Evolutionary conservation across 2,797 vertebrate species (phyloP), one percentile per base, ranked within the genome.

Genomic region (Ptychadena robeensis): DNA sequence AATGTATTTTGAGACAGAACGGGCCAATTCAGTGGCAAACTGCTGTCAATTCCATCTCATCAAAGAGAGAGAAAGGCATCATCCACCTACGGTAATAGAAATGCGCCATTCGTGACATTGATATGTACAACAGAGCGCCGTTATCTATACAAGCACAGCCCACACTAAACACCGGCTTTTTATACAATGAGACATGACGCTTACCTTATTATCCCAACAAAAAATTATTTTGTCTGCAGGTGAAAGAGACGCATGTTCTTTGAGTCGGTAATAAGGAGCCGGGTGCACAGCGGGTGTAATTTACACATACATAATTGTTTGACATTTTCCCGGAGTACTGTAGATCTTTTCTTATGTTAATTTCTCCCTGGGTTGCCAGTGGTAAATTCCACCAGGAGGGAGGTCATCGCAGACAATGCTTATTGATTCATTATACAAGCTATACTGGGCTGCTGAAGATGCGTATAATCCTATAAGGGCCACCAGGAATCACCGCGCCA

Each of bases 171-270:
- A 57, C 15, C 31, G 25, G n/a, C 28, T 65, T 70, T 53, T 35
- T 48, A 31, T 32, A 65, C 44, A n/a, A 37, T 34, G 32, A 71
- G 65, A 37, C 66, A 53, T 65, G 53, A 75, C 72, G 75, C 31
- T 80, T 85, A 76, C 72, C 57, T 85, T 78, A 81, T 85, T 85
- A 81, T 81, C 72, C 78, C 57, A 65, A 76, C 72, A 76, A 80
- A 80, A 85, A 78, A 80, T 75, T 34, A 80, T 85, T 85, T 80
- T 81, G 73, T 81, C 69, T 74, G 66, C 79, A 85, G 83, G 83
- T 81, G 66, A 81, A 76, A 73, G 65, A 81, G 66, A 80, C 63
- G 32, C 31, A 38, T 72, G 28, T 75, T 81, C 66, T 81, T 85
- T 85, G 78, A 85, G 63, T 85, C 57, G 8, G 53, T 85, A 81